Base-by-base conservation (phyloP, 2,888 invertebrate species). In the Cynaeus angustus region DNA sequence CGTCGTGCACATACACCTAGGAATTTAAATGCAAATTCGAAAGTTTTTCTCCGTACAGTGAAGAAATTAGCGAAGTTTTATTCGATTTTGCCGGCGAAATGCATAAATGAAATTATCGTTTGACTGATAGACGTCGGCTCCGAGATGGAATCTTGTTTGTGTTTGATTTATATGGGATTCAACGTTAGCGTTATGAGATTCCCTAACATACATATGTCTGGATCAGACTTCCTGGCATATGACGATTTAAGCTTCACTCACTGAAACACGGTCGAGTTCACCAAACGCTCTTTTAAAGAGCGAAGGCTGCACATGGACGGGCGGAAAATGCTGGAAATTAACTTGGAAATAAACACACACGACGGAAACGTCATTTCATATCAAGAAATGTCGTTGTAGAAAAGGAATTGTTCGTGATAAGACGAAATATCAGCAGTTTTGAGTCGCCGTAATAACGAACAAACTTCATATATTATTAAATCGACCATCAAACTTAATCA, bases 21-120 rank as follows among this genome's bases (percentile, higher is more conserved):
- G 46, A 68, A 68, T 68, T 58, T 64, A 68, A 64, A 68, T 68
- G 68, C 56, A 68, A 68, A 68, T 68, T 56, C 16, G 5, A 16
- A 43, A 38, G 41, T 14, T 43, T 62, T 50, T 62, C 13, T 8
- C 41, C n/a, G 37, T 58, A 4, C 16, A 33, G 28, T 46, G 33
- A 7, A 33, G 33, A 6, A 7, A 33, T 33, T 33, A 33, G 33
- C 43, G 43, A 10, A 3, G 46, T 7, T 46, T 46, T 46, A 7
- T 7, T n/a, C 13, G 12, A 16, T 65, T 65, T 12, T 48, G 55
- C 16, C 46, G 43, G 38, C 48, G 14, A 33, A 28, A 46, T 45
- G 52, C 46, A 37, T 21, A 61, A 68, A 68, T 68, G 52, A 53
- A 68, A 61, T 68, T 68, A 68, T 68, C 62, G 61, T 52, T 61